A percentile compares a stretch with the other conserved stretches of the same genome.
phyloP scores from a whole-genome alignment of 2,113 vertebrate species.

The Urocitellus parryii region DNA sequence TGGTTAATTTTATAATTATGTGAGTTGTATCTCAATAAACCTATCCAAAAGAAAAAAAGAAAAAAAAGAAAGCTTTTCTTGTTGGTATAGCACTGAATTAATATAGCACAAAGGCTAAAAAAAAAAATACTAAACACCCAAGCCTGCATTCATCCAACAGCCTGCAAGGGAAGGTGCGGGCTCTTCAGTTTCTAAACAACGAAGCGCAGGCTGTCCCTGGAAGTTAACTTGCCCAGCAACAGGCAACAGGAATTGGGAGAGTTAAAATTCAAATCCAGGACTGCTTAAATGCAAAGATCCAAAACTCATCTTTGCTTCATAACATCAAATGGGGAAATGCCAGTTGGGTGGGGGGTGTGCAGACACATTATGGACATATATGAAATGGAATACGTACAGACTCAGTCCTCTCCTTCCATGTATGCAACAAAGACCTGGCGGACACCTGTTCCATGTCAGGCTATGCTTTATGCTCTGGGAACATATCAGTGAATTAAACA shows the following conservation, averaged over 20 bases:
- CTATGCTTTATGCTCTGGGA: accelerated
- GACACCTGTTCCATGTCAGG: background rate
- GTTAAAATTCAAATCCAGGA: background rate
- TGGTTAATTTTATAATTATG: background rate
- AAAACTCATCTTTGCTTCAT: background rate
- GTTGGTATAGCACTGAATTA: background rate
- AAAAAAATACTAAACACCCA: no score
- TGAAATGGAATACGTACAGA: background rate
- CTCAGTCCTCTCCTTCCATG: no score
- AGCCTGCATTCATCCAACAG: background rate
- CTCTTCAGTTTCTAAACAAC: background rate
- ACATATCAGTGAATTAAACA: background rate
- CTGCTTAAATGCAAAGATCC: background rate
- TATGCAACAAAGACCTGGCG: background rate
- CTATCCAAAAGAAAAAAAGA: background rate
- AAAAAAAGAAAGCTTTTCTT: background rate
- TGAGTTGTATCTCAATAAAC: background rate
- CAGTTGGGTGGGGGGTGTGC: background rate
- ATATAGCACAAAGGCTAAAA: background rate
- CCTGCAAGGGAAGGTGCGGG: accelerated
- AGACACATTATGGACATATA: background rate
- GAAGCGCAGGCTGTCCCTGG: background rate
- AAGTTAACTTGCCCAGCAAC: background rate
- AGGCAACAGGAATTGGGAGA: background rate
- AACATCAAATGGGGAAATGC: no score